Evolutionary conservation across 2,888 invertebrate species (phyloP).

Genomic region (Oxytorus armatus): DNA sequence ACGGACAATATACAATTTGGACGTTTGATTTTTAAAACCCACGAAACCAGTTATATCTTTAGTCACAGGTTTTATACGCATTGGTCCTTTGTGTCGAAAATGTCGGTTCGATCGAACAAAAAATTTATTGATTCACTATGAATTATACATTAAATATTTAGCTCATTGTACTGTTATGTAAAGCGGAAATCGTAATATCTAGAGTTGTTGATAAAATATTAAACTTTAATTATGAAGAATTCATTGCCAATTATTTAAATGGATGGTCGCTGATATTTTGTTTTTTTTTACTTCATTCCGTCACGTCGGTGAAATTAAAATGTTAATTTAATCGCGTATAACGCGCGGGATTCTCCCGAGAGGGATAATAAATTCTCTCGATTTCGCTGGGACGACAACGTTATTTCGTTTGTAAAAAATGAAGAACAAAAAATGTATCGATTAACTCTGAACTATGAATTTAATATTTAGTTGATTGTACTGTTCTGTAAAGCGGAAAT

Average conservation of each 20-base stretch:
- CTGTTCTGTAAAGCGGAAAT: background rate
- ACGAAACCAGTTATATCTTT: slow-evolving; percentile 7
- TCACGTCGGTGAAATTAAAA: slow-evolving; percentile 4
- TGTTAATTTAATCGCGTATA: slow-evolving; percentile 27
- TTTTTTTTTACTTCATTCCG: slow-evolving; percentile 17
- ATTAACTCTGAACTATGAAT: too few species aligned
- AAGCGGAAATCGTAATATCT: too few species aligned
- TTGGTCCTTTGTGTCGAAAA: background rate
- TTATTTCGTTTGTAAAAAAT: slow-evolving; percentile 44
- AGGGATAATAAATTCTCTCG: slow-evolving; percentile 46
- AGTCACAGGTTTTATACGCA: background rate
- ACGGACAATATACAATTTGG: slow-evolving; percentile 25
- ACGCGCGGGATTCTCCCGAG: slow-evolving; percentile 8
- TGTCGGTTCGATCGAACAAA: too few species aligned
- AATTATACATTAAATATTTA: too few species aligned
- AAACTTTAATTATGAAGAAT: too few species aligned
- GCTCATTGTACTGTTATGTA: too few species aligned
- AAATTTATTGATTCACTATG: too few species aligned
- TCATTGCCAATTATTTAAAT: too few species aligned
- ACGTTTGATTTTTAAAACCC: background rate
- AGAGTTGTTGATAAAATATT: too few species aligned
- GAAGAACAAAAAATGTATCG: too few species aligned
- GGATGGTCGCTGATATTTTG: too few species aligned
- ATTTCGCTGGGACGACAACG: slow-evolving; percentile 48
- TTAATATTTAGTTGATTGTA: background rate